These are phyloP conservation scores for Manduca sexta DNA, from an alignment of 1,140 invertebrate genomes.

Conservation along the genomic window DNA sequence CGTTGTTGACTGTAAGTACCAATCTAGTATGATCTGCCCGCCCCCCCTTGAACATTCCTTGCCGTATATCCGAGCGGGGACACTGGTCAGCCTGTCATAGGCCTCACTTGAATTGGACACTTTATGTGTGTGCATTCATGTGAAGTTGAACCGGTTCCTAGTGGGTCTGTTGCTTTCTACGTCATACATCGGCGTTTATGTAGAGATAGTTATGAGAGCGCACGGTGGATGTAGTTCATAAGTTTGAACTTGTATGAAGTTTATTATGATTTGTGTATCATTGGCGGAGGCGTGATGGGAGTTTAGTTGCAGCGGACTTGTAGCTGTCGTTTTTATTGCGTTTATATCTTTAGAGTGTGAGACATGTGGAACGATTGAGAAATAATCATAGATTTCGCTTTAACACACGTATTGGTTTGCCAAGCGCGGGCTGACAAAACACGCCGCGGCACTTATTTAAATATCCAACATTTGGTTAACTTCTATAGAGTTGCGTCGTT, in stretches of 20 bases:
- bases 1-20: slow-evolving; percentile 41
- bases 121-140: slow-evolving; percentile 62
- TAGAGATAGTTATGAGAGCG: slow-evolving; percentile 39
- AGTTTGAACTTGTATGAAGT: slow-evolving; percentile 51
- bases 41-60: slow-evolving; percentile 27
- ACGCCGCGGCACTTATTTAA: too few relatives aligned
- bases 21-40: slow-evolving; percentile 35
- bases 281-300: slow-evolving; percentile 48
- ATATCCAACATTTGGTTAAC: too few relatives aligned
- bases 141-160: slow-evolving; percentile 58
- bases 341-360: slow-evolving; percentile 29
- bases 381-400: slow-evolving; percentile 5
- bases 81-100: slow-evolving; percentile 47
- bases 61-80: slow-evolving; percentile 27
- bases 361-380: slow-evolving; percentile 20
- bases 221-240: slow-evolving; percentile 42
- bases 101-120: slow-evolving; percentile 56
- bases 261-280: slow-evolving; percentile 65
- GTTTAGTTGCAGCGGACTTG: slow-evolving; percentile 37
- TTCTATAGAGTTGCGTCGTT: too few relatives aligned
- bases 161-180: slow-evolving; percentile 59
- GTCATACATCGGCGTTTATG: slow-evolving; percentile 56
- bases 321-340: slow-evolving; percentile 47
- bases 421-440: too few relatives aligned
- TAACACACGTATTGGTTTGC: too few relatives aligned